Percentiles rank a stretch among this genome's conserved stretches.
phyloP scores from a whole-genome alignment of 2,797 vertebrate genomes.

The Anomalospiza imberbis region DNA sequence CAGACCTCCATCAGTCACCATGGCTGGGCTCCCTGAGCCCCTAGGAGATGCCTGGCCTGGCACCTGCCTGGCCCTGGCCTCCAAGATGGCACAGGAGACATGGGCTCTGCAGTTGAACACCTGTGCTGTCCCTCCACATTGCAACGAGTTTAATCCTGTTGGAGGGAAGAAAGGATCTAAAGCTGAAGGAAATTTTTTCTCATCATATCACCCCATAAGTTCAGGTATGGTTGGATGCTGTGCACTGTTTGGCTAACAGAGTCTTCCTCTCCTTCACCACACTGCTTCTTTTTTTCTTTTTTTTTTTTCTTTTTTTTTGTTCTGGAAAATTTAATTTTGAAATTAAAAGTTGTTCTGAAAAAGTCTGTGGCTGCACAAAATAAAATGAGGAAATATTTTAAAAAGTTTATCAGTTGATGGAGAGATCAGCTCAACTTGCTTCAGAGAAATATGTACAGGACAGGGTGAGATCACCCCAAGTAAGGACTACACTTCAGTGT shows the following conservation, averaged over 20 bases:
- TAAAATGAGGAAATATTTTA: not conserved
- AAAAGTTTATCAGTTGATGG: not conserved
- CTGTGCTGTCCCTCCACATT: not conserved
- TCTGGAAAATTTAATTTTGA: not conserved
- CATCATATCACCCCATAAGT: accelerated
- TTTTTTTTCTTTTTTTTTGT: not conserved
- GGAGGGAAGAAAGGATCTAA: not conserved
- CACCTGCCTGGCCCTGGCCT: too few relatives aligned
- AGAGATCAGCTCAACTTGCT: not conserved
- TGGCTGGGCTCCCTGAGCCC: accelerated
- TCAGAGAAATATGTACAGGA: not conserved
- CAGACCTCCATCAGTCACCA: accelerated
- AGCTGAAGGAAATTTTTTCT: not conserved
- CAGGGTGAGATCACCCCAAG: not conserved
- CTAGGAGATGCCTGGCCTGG: accelerated
- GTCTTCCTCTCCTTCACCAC: not conserved
- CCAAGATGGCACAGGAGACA: accelerated
- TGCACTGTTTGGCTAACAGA: accelerated
- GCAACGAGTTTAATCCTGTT: accelerated
- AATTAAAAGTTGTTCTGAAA: not conserved
- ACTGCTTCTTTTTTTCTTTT: not conserved
- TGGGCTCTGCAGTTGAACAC: accelerated
- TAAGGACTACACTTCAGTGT: not conserved
- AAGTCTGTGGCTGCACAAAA: not conserved
- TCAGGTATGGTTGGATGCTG: not conserved